These are phyloP conservation scores for Chelonus insularis DNA, from an alignment of 1,140 invertebrate species.

Conservation along the genomic window DNA sequence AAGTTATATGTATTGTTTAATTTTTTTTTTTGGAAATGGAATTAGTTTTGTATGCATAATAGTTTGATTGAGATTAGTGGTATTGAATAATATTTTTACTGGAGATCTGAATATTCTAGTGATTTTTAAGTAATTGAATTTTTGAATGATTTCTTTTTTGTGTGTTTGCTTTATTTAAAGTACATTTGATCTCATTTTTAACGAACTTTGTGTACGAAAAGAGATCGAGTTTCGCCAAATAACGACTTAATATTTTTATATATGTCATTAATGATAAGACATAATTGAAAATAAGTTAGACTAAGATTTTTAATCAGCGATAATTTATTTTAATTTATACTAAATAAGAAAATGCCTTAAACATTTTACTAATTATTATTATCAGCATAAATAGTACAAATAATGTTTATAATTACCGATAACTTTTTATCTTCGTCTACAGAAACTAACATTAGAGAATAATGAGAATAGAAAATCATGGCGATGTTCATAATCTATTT, in stretches of 20 bases:
- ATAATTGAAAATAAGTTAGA: background rate
- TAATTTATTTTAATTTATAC: no score
- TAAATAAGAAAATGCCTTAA: slow-evolving; percentile 22
- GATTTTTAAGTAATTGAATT: background rate
- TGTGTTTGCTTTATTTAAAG: no score
- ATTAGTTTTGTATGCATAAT: no score
- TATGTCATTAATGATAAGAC: background rate
- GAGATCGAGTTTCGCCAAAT: slow-evolving; percentile 1
- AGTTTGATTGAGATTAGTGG: no score
- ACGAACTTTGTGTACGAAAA: background rate
- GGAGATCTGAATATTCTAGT: slow-evolving; percentile 17
- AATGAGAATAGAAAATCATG: no score
- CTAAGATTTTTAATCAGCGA: slow-evolving; percentile 15
- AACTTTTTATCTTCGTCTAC: no score
- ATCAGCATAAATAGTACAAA: slow-evolving; percentile 11
- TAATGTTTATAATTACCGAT: background rate
- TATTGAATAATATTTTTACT: background rate
- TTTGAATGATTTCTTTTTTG: background rate
- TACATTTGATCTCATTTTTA: no score
- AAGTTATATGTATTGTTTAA: no score
- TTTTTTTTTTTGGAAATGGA: no score
- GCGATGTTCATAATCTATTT: no score
- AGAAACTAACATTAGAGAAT: no score
- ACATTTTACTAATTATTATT: slow-evolving; percentile 2
- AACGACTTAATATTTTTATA: slow-evolving; percentile 1